Evolutionary conservation across 1,140 invertebrate genomes (phyloP).

Genomic region (Holcopasites calliopsidis): DNA sequence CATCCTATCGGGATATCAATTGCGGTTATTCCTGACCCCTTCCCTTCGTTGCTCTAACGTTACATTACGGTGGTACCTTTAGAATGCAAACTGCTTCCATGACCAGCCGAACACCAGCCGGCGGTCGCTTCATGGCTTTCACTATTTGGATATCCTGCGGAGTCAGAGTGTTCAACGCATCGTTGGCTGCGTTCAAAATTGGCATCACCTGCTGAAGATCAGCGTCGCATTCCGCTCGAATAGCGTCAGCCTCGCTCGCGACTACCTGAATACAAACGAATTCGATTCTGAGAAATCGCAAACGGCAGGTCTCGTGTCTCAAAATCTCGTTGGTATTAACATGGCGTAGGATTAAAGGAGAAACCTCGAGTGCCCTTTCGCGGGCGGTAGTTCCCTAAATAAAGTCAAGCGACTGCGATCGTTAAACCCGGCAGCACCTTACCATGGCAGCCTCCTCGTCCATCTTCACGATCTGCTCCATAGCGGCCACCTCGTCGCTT

Average conservation of each 20-base stretch:
- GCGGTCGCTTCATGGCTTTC: slow-evolving; percentile 98
- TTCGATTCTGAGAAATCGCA: not conserved
- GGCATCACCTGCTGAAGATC: slow-evolving; percentile 96
- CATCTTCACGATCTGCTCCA: slow-evolving; percentile 83
- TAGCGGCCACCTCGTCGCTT: slow-evolving; percentile 90
- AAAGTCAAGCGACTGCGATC: slow-evolving; percentile 7
- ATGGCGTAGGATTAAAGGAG: not conserved
- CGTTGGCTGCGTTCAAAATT: slow-evolving; percentile 92
- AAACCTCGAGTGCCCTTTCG: not conserved
- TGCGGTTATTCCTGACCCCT: not conserved
- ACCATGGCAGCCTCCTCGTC: slow-evolving; percentile 85
- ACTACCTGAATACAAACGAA: slow-evolving; percentile 62
- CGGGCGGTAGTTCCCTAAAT: not conserved
- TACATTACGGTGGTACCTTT: slow-evolving; percentile 82
- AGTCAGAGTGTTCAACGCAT: slow-evolving; percentile 94
- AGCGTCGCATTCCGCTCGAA: slow-evolving; percentile 96
- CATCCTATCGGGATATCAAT: slow-evolving; percentile 78
- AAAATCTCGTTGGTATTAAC: not conserved
- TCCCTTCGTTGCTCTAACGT: not conserved
- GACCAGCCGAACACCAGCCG: slow-evolving; percentile 94
- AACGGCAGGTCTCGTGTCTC: no score
- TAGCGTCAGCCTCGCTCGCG: slow-evolving; percentile 85
- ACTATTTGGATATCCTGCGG: slow-evolving; percentile 96
- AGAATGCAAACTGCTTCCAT: slow-evolving; percentile 98
- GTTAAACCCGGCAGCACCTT: slow-evolving; percentile 63